Conservation (phyloP, 2,797 vertebrate genomes). For the Dendrocincla tyrannina region DNA sequence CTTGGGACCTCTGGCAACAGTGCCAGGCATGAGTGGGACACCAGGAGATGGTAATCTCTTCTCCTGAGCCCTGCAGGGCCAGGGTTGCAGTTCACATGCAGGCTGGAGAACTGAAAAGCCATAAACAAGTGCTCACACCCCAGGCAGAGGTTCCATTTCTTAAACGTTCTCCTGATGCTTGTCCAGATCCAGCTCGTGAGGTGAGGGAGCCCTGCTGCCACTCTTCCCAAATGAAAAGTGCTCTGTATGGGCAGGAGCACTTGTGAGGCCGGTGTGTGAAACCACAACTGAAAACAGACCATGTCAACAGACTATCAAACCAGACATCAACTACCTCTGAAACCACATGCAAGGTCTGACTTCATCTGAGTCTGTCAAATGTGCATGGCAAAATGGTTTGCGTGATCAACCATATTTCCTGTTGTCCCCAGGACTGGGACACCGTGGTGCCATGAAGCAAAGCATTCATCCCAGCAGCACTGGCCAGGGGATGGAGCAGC, state of each 20-base stretch:
- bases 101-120: neutral
- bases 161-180: neutral
- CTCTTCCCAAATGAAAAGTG: neutral
- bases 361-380: neutral
- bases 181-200: neutral
- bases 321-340: neutral
- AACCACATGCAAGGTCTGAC: constrained; percentile 4
- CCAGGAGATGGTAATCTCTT: neutral
- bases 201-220: neutral
- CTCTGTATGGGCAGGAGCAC: neutral
- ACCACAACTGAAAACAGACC: constrained; percentile 21
- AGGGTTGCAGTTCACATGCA: neutral
- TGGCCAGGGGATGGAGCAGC: accelerated
- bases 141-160: neutral
- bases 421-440: neutral
- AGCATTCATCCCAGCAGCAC: neutral
- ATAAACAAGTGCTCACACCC: neutral
- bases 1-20: neutral
- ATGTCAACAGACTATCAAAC: neutral
- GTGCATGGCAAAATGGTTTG: neutral
- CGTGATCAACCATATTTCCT: neutral
- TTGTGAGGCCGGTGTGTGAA: neutral
- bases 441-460: accelerated
- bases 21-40: neutral
- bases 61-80: neutral